Percentiles rank a stretch among this genome's conserved stretches.
Evolutionary conservation across 2,113 vertebrate species (phyloP).

Genomic region (Speoplatyrhinus poulsoni): DNA sequence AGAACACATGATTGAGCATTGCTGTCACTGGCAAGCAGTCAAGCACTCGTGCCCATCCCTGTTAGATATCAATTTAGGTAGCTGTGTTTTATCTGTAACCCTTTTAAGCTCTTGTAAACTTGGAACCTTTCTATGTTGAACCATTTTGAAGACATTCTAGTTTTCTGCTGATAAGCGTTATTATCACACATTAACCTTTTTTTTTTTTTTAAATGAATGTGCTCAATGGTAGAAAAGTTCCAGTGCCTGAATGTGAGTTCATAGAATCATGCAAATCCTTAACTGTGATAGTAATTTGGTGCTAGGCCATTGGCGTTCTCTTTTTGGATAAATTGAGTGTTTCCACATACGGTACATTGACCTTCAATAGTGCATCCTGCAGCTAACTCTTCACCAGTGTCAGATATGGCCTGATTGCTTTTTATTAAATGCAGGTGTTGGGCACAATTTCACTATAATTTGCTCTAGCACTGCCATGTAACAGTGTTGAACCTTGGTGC

Average conservation of each 20-base stretch:
- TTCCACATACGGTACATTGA: constrained; percentile 8
- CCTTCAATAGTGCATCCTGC: constrained; percentile 28
- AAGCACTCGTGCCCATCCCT: too few species aligned
- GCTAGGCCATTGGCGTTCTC: not conserved
- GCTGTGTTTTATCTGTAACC: not conserved
- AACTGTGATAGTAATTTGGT: too few species aligned
- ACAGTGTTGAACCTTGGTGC: constrained; percentile 42
- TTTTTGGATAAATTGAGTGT: not conserved
- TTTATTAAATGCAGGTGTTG: constrained; percentile 68
- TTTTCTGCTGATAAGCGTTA: too few species aligned
- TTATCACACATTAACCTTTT: too few species aligned
- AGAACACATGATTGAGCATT: too few species aligned
- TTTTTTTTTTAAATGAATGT: too few species aligned
- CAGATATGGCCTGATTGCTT: constrained; percentile 45
- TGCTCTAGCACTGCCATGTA: constrained; percentile 51
- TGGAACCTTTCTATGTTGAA: not conserved
- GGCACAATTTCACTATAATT: constrained; percentile 65
- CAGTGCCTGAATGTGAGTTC: not conserved
- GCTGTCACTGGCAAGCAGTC: too few species aligned
- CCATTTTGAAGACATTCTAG: not conserved
- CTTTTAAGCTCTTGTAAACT: not conserved
- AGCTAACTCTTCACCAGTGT: constrained; percentile 23
- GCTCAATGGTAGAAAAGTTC: too few species aligned
- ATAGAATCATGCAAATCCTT: not conserved
- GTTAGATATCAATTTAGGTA: not conserved